phyloP scores from a whole-genome alignment of 2,113 vertebrate genomes.

The Tichodroma muraria region DNA sequence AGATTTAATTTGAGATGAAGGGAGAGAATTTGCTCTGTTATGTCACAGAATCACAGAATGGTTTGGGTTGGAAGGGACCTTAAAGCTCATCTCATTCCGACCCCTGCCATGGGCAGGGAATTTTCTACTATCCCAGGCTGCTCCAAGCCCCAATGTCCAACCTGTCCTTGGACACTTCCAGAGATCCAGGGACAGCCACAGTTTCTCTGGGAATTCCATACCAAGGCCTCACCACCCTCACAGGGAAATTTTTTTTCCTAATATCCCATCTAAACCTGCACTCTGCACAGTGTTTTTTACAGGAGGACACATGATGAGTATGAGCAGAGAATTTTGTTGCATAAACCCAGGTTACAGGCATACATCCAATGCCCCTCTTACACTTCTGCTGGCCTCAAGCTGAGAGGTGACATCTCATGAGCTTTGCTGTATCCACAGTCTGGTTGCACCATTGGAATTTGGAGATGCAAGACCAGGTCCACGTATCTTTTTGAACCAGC shows the following conservation, averaged over 20 bases:
- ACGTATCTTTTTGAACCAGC: background rate
- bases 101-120: background rate
- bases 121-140: background rate
- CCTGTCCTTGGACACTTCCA: background rate
- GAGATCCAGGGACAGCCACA: background rate
- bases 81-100: background rate
- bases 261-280: background rate
- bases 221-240: background rate
- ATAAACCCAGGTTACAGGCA: background rate
- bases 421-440: background rate
- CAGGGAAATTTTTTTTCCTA: background rate
- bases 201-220: background rate
- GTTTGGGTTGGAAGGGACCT: background rate
- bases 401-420: background rate
- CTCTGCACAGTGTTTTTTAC: background rate
- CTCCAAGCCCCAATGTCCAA: accelerated
- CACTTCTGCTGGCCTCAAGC: background rate
- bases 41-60: background rate
- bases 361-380: background rate
- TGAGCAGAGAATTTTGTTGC: background rate
- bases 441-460: background rate
- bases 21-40: background rate
- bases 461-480: background rate
- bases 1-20: background rate
- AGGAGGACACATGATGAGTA: background rate